These are phyloP conservation scores for Orchesella cincta DNA, from an alignment of 1,140 invertebrate genomes.

Conservation along the genomic window DNA sequence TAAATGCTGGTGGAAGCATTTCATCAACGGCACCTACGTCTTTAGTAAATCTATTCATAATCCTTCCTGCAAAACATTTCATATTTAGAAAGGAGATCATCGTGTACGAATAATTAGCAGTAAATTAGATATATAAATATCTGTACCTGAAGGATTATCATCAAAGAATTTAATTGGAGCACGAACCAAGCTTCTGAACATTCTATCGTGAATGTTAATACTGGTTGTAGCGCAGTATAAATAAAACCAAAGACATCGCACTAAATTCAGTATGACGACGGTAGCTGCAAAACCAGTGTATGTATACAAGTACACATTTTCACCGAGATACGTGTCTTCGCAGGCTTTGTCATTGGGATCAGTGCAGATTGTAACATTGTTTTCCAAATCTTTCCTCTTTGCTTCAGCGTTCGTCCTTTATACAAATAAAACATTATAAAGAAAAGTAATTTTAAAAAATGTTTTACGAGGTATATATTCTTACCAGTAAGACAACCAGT, in stretches of 20 bases:
- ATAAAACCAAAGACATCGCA: background rate
- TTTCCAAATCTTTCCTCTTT: background rate
- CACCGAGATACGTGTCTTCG: background rate
- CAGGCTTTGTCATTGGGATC: background rate
- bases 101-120: too few species aligned
- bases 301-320: background rate
- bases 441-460: background rate
- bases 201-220: conserved; percentile 58
- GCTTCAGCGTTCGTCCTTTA: conserved; percentile 22
- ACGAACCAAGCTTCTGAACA: conserved; percentile 57
- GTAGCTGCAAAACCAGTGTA: conserved; percentile 25
- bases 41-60: conserved; percentile 60
- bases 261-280: background rate
- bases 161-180: conserved; percentile 60
- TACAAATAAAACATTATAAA: background rate
- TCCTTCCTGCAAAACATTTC: background rate
- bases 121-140: too few species aligned
- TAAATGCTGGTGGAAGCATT: conserved; percentile 23
- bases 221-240: background rate
- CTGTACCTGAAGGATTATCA: conserved; percentile 60
- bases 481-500: conserved; percentile 47
- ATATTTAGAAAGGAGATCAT: too few species aligned
- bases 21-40: conserved; percentile 70
- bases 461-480: conserved; percentile 8
- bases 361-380: background rate